phyloP scores from a whole-genome alignment of 2,888 invertebrate species.

The Drosophila nr. medialis region DNA sequence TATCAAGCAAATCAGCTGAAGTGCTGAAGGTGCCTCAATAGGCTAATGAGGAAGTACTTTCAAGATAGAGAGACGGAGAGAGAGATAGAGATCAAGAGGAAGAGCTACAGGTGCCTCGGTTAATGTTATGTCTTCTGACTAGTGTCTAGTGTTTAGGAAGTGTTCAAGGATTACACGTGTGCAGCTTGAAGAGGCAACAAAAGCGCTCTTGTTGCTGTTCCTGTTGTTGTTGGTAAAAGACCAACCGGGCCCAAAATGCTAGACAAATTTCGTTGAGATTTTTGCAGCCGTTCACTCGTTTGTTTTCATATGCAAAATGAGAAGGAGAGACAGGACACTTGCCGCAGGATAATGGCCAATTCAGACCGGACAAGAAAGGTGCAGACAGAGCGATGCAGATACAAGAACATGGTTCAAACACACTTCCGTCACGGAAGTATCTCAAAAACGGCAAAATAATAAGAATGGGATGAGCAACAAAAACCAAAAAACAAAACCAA shows the following conservation, averaged over 20 bases:
- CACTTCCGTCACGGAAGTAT: constrained; percentile 74
- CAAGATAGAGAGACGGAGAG: not conserved
- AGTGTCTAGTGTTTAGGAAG: constrained; percentile 49
- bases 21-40: constrained; percentile 26
- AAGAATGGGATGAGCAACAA: constrained; percentile 9
- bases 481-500: constrained; percentile 15
- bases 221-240: constrained; percentile 49
- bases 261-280: constrained; percentile 14
- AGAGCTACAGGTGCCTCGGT: constrained; percentile 23
- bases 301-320: constrained; percentile 77
- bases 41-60: constrained; percentile 63
- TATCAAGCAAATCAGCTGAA: constrained; percentile 46
- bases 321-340: constrained; percentile 29
- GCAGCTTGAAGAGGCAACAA: constrained; percentile 54
- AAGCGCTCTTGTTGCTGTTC: constrained; percentile 30
- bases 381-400: constrained; percentile 29
- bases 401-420: constrained; percentile 13
- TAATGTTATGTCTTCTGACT: constrained; percentile 17
- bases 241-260: constrained; percentile 37
- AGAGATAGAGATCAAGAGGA: not conserved
- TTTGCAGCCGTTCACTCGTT: constrained; percentile 62
- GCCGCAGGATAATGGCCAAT: constrained; percentile 42
- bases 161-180: constrained; percentile 70
- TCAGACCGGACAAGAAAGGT: constrained; percentile 12
- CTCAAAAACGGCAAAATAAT: constrained; percentile 18